Base-by-base conservation (phyloP, 2,888 invertebrate genomes). In the Calephelis perditalis region DNA sequence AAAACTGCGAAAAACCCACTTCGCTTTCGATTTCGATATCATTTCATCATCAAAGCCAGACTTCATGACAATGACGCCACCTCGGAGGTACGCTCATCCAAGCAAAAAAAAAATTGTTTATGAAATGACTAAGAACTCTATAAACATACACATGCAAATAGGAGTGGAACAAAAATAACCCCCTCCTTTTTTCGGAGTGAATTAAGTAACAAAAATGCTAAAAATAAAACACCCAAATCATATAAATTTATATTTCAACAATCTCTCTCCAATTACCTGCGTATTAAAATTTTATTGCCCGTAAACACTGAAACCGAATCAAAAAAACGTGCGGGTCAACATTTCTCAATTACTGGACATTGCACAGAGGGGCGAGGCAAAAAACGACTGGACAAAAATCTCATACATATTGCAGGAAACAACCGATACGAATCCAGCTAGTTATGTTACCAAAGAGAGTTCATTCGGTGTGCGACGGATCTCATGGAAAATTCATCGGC, bases 371-470 rank as follows among this genome's bases (percentile, higher is more conserved):
- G 71, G 68, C 73, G 72, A 67, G 63, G 68, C 73, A 81, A 88
- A 85, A 87, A 87, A 86, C 78, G 78, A 80, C 75, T 76, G 77
- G 76, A 81, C 85, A 81, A 82, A 63, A 85, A 82, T 81, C 85
- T 81, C 86, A 82, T 90, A 74, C 78, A 88, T 88, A 80, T 85
- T 87, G 74, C 71, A 88, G 77, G 78, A 76, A 80, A 85, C 84
- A 84, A 77, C 79, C 83, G 81, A 78, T 76, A 81, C 82, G 86
- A 82, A 83, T 85, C 82, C 81, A 79, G 78, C 83, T 84, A 87
- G 85, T 86, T 84, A 82, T 77, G 72, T 67, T 71, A 73, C 72
- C 74, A 75, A 75, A 75, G 56, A 56, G 40, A 49, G 52, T 52
- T 52, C 47, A 58, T 58, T 49, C 43, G n/a, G 9, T n/a, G 49